Evolutionary conservation across 1,140 invertebrate species (phyloP).

Genomic region (Chymomyza costata): DNA sequence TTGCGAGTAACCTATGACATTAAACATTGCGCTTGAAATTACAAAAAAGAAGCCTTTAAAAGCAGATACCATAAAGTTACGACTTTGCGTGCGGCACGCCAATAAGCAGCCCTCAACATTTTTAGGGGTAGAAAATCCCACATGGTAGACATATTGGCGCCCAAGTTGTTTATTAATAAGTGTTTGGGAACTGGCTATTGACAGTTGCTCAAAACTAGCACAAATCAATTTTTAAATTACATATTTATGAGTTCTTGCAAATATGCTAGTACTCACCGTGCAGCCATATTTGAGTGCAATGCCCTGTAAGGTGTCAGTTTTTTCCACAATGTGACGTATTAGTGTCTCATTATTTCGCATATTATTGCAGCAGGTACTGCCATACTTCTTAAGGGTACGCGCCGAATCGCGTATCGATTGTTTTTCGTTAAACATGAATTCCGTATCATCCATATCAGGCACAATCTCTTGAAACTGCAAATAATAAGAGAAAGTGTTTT

Average conservation of each 20-base stretch:
- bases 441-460: constrained; percentile 79
- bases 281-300: constrained; percentile 94
- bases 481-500: constrained; percentile 11
- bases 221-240: constrained; percentile 16
- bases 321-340: constrained; percentile 86
- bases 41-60: no score
- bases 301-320: constrained; percentile 93
- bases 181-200: no score
- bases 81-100: constrained; percentile 18
- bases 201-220: no score
- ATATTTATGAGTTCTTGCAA: not conserved
- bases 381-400: constrained; percentile 90
- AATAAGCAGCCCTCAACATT: constrained; percentile 33
- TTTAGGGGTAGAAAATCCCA: constrained; percentile 6
- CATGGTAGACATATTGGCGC: not conserved
- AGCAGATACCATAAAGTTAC: no score
- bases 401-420: constrained; percentile 89
- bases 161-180: no score
- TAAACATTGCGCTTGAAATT: constrained; percentile 15
- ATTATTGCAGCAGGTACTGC: constrained; percentile 84
- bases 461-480: constrained; percentile 75
- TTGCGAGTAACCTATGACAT: constrained; percentile 24
- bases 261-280: constrained; percentile 81
- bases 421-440: constrained; percentile 87
- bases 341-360: constrained; percentile 80